These are phyloP conservation scores for Leptobrachium leishanense DNA, from an alignment of 2,113 vertebrate genomes.

Conservation along the genomic window DNA sequence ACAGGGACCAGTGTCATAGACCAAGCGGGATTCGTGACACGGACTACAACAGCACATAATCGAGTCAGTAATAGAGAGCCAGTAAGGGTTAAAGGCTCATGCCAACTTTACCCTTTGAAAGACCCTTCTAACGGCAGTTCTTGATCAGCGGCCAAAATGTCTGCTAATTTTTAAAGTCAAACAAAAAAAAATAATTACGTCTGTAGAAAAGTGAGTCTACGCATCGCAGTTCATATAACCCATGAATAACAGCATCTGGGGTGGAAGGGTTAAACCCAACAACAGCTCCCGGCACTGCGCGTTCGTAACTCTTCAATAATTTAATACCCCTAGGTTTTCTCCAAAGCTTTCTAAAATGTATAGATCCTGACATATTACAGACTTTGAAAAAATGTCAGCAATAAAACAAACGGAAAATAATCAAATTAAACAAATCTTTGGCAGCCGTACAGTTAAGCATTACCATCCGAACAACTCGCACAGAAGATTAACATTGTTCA, in stretches of 20 bases:
- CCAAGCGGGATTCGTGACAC: too few relatives aligned
- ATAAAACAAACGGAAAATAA: conserved; percentile 59
- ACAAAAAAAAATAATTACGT: too few relatives aligned
- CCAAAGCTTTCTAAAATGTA: conserved; percentile 53
- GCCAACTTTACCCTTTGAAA: too few relatives aligned
- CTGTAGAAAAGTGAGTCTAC: too few relatives aligned
- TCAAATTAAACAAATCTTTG: conserved; percentile 69
- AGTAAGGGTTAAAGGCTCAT: too few relatives aligned
- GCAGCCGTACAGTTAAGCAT: conserved; percentile 72
- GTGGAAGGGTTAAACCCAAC: conserved; percentile 7
- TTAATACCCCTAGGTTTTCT: conserved; percentile 56
- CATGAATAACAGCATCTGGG: neutral
- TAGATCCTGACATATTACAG: conserved; percentile 32
- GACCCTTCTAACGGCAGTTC: too few relatives aligned
- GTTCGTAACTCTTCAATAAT: conserved; percentile 49
- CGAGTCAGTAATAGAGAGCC: too few relatives aligned
- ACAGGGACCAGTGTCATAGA: too few relatives aligned
- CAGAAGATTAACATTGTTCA: conserved; percentile 78
- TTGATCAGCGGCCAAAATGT: too few relatives aligned
- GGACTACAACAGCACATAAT: too few relatives aligned
- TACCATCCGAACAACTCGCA: conserved; percentile 68
- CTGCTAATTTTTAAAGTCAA: too few relatives aligned
- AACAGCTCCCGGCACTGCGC: neutral
- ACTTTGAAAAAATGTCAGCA: conserved; percentile 38
- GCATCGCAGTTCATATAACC: too few relatives aligned